phyloP scores from a whole-genome alignment of 1,140 invertebrate species.

The Aplysia californica region DNA sequence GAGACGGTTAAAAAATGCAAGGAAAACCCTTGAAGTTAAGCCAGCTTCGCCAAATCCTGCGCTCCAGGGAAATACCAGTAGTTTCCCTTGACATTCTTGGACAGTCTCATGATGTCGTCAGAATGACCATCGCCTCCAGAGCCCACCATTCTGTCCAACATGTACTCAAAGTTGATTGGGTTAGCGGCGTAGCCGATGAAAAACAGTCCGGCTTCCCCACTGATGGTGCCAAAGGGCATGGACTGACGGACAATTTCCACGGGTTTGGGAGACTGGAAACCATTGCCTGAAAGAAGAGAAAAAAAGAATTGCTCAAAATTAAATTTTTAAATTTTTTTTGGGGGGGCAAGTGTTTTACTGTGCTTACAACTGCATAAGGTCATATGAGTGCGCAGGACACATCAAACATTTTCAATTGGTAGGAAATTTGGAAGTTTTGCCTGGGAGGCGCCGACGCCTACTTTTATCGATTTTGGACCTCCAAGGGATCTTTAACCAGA shows the following conservation, averaged over 20 bases:
- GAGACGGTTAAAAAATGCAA: too few species aligned
- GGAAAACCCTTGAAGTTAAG: too few species aligned
- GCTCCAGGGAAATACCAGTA: slow-evolving; percentile 67
- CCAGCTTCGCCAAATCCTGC: slow-evolving; percentile 54
- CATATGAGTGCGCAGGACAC: too few species aligned
- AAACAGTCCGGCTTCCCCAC: slow-evolving; percentile 56
- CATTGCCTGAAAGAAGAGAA: slow-evolving; percentile 44
- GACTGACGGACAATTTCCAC: slow-evolving; percentile 63
- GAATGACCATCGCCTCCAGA: slow-evolving; percentile 43
- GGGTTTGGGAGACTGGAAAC: slow-evolving; percentile 50
- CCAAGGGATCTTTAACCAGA: too few species aligned
- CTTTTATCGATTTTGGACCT: too few species aligned
- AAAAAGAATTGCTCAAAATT: not conserved
- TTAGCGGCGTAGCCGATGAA: slow-evolving; percentile 62
- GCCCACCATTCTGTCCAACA: slow-evolving; percentile 65
- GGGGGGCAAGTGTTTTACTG: too few species aligned
- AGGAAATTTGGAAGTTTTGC: too few species aligned
- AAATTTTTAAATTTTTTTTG: too few species aligned
- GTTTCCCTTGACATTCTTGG: slow-evolving; percentile 59
- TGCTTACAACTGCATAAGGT: too few species aligned
- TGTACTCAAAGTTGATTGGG: slow-evolving; percentile 57
- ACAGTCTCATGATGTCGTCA: slow-evolving; percentile 63
- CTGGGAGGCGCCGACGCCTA: too few species aligned
- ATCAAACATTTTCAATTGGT: too few species aligned
- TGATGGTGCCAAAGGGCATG: slow-evolving; percentile 56